Evolutionary conservation across 30 jellyfish, hydroid and myxozoan genomes (phyloP).

Genomic region (Catostylus mosaicus): DNA sequence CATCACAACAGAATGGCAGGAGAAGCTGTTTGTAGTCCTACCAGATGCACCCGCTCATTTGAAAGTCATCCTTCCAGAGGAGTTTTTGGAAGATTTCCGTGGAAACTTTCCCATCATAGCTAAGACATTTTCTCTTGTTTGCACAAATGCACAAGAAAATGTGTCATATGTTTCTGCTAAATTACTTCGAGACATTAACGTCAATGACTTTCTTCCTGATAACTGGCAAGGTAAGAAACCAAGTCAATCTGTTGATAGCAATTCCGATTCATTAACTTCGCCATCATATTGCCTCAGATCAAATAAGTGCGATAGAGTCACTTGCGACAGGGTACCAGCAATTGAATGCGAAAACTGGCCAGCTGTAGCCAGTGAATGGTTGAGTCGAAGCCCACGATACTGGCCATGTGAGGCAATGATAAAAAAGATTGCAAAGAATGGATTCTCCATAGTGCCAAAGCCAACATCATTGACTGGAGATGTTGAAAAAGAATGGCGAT

Average conservation of each 20-base stretch:
- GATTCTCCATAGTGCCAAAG: constrained; percentile 7
- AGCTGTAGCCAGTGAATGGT: constrained; percentile 2
- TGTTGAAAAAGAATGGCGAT: constrained; percentile 20
- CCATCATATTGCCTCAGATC: constrained; percentile 24
- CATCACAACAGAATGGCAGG: constrained; percentile 6
- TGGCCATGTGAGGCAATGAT: constrained; percentile 3
- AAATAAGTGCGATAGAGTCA: neutral
- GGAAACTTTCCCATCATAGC: neutral
- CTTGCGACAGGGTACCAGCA: constrained; percentile 23
- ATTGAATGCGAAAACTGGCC: constrained; percentile 14
- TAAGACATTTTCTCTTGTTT: neutral
- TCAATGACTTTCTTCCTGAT: constrained; percentile 15
- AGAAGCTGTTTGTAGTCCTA: neutral
- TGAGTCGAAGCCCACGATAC: neutral
- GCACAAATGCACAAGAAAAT: neutral
- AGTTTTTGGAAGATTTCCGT: neutral
- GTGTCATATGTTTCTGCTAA: neutral
- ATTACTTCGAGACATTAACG: neutral
- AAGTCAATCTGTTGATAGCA: constrained; percentile 1
- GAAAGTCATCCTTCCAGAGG: constrained; percentile 9
- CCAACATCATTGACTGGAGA: constrained; percentile 14
- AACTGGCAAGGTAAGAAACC: neutral
- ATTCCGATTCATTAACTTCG: neutral
- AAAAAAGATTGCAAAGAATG: neutral
- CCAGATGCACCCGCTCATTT: constrained; percentile 20